Base-by-base conservation (phyloP, 2,888 invertebrate genomes). In the Plagiodera versicolora region DNA sequence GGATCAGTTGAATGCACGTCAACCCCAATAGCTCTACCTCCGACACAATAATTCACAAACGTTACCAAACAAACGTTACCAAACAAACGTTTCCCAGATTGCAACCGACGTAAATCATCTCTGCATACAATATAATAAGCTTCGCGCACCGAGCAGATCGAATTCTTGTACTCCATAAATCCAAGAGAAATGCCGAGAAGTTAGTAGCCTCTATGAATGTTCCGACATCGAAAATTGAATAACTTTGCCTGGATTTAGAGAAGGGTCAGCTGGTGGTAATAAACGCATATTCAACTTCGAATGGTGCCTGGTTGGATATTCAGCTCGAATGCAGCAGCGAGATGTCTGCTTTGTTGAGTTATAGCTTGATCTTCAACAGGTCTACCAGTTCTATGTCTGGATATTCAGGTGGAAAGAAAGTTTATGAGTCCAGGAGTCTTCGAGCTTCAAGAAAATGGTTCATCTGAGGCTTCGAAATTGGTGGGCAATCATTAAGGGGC, bases 161-260 rank as follows among this genome's bases (percentile, higher is more conserved):
- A 51, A 56, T 56, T 51, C 58, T 58, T 58, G 54, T 51, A 35
- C 52, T 48, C 57, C 63, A 61, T 66, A 67, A 67, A 64, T 67
- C 58, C 55, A 24, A 32, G 20, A 50, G 64, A 60, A 65, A 63
- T 63, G 61, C 58, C 56, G 65, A 60, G 66, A 58, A 67, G 65
- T 66, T 54, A 61, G 63, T 63, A 64, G 64, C 63, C 61, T 1
- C 24, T 60, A 62, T 60, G 62, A 64, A 64, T 55, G 69, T 58
- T 62, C 58, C 60, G 16, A 49, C 60, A 63, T 65, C 64, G 63
- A 65, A 69, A 69, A 69, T 69, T 67, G 69, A 67, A 69, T 66
- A 67, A 69, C 62, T 65, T 63, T 46, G 58, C 3, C 56, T 59
- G 62, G 66, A 69, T 69, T 69, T 67, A 65, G 60, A 58, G 66